A percentile compares a stretch with the other conserved stretches of the same genome.
Evolutionary conservation across 2,888 invertebrate species (phyloP).

Genomic region (Andrena bucephala): DNA sequence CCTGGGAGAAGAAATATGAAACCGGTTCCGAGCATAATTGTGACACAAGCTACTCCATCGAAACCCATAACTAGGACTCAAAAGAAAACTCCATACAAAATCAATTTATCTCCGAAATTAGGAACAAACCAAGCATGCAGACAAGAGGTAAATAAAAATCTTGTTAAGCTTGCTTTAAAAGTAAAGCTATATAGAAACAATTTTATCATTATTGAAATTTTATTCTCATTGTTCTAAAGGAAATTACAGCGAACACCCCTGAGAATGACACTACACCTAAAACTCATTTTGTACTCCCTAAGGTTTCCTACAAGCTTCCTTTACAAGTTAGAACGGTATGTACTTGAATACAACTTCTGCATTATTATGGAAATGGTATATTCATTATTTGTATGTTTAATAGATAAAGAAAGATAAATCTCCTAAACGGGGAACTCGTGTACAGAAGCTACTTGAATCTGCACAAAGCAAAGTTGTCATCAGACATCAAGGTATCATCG

Average conservation of each 20-base stretch:
- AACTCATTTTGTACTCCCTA: conserved; percentile 66
- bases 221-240: conserved; percentile 17
- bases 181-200: not conserved
- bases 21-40: conserved; percentile 8
- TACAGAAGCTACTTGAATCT: conserved; percentile 68
- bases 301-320: conserved; percentile 72
- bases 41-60: not conserved
- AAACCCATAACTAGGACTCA: not conserved
- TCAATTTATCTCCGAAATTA: conserved; percentile 42
- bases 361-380: conserved; percentile 10
- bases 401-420: conserved; percentile 54
- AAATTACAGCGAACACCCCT: not conserved
- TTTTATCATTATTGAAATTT: conserved; percentile 1
- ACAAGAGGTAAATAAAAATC: conserved; percentile 23
- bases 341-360: conserved; percentile 6
- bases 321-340: conserved; percentile 70
- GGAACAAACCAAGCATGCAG: not conserved
- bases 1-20: conserved; percentile 22
- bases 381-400: conserved; percentile 8
- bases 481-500: conserved; percentile 74
- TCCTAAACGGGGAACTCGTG: conserved; percentile 54
- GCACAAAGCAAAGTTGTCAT: conserved; percentile 76
- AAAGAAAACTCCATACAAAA: not conserved
- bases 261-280: conserved; percentile 58
- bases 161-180: not conserved